Evolutionary conservation across 2,113 vertebrate species (phyloP).

Genomic region (Sylvia atricapilla): DNA sequence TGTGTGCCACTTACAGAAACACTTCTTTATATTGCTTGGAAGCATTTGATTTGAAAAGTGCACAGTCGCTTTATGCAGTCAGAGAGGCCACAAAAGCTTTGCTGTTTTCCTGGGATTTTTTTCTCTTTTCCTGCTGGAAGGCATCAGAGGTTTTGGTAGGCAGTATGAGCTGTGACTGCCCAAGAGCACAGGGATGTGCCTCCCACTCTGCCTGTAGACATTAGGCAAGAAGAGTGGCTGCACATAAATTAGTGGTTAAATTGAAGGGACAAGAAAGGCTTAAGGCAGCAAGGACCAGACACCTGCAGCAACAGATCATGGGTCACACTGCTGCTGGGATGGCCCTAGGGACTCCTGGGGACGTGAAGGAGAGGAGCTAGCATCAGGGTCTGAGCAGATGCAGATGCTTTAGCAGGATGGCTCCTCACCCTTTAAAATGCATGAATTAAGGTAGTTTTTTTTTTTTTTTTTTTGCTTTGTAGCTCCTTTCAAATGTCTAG

Average conservation of each 20-base stretch:
- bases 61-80: background rate
- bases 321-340: accelerated
- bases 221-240: background rate
- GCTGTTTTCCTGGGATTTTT: background rate
- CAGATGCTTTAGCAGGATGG: background rate
- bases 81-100: background rate
- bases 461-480: background rate
- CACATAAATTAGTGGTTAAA: background rate
- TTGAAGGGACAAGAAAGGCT: background rate
- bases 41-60: background rate
- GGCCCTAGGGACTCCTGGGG: background rate
- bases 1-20: background rate
- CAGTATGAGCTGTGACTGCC: background rate
- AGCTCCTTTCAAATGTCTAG: background rate
- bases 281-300: background rate
- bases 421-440: background rate
- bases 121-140: background rate
- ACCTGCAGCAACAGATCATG: background rate
- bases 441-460: background rate
- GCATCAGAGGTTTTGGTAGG: background rate
- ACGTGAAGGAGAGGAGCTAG: background rate
- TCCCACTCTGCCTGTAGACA: accelerated
- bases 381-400: background rate
- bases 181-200: background rate
- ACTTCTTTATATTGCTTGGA: background rate